Percentiles rank a stretch among this genome's conserved stretches.
Conservation (phyloP, 2,888 invertebrate species). For the Rhyacophila evoluta region DNA sequence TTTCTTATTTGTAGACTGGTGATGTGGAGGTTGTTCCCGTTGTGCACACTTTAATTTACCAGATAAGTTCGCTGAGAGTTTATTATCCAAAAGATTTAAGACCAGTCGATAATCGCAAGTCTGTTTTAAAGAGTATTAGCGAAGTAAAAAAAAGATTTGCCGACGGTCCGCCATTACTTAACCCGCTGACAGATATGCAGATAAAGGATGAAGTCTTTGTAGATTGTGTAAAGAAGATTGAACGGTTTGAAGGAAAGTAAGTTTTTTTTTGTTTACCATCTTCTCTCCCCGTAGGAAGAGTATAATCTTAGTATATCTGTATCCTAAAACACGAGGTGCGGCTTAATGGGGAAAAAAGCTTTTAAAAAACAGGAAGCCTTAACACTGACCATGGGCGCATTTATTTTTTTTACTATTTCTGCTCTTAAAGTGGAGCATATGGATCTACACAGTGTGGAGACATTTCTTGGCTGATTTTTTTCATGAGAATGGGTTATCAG, state of each 20-base stretch:
- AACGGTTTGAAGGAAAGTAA: conserved; percentile 82
- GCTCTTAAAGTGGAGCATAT: too few species aligned
- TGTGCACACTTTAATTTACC: conserved; percentile 82
- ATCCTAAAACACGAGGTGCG: too few species aligned
- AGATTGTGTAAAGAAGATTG: conserved; percentile 84
- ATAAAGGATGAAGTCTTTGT: conserved; percentile 87
- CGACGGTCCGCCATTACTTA: conserved; percentile 87
- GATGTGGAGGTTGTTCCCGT: conserved; percentile 93
- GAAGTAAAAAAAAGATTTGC: conserved; percentile 93
- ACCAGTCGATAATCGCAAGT: conserved; percentile 85
- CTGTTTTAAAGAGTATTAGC: conserved; percentile 85
- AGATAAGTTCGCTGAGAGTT: conserved; percentile 90
- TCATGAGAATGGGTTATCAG: too few species aligned
- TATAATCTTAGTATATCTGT: too few species aligned
- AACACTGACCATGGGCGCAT: too few species aligned
- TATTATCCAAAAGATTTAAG: conserved; percentile 92
- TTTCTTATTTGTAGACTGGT: conserved; percentile 70
- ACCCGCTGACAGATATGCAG: conserved; percentile 97
- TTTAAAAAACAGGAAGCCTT: too few species aligned
- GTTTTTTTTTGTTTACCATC: too few species aligned
- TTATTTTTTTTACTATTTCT: too few species aligned
- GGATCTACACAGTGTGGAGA: too few species aligned
- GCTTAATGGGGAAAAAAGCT: too few species aligned
- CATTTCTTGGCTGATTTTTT: too few species aligned
- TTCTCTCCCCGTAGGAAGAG: too few species aligned